phyloP scores from a whole-genome alignment of 1,140 invertebrate genomes.

The Neodiprion fabricii region DNA sequence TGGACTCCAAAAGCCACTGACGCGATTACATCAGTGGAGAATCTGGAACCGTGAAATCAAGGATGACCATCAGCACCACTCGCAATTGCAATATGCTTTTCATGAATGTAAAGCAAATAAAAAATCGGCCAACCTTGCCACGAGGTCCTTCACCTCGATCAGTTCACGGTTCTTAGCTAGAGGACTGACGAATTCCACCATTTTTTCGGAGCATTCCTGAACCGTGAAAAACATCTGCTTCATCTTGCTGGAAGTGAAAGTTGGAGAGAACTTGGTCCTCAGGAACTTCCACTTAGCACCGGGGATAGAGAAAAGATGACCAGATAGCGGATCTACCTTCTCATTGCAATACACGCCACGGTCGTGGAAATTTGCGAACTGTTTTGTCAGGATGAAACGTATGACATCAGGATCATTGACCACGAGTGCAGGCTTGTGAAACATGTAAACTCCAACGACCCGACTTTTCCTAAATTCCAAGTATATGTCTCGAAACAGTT shows the following conservation, averaged over 20 bases:
- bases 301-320: constrained; percentile 60
- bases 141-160: constrained; percentile 59
- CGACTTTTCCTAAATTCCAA: constrained; percentile 23
- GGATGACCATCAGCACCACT: no score
- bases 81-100: no score
- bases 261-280: constrained; percentile 61
- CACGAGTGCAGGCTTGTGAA: constrained; percentile 58
- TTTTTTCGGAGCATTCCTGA: constrained; percentile 49
- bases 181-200: constrained; percentile 38
- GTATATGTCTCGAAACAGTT: constrained; percentile 31
- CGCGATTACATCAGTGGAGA: constrained; percentile 67
- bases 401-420: constrained; percentile 61
- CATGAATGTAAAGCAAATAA: no score
- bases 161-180: constrained; percentile 30
- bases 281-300: constrained; percentile 62
- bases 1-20: constrained; percentile 66
- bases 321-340: constrained; percentile 60
- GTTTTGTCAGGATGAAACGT: constrained; percentile 56
- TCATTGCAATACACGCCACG: constrained; percentile 56
- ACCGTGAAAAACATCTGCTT: constrained; percentile 63
- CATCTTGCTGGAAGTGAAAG: constrained; percentile 66
- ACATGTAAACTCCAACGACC: constrained; percentile 58
- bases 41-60: constrained; percentile 38
- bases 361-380: constrained; percentile 60
- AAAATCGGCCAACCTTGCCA: constrained; percentile 43